These are phyloP conservation scores for Ameiurus melas DNA, from an alignment of 2,113 vertebrate genomes.

Conservation along the genomic window DNA sequence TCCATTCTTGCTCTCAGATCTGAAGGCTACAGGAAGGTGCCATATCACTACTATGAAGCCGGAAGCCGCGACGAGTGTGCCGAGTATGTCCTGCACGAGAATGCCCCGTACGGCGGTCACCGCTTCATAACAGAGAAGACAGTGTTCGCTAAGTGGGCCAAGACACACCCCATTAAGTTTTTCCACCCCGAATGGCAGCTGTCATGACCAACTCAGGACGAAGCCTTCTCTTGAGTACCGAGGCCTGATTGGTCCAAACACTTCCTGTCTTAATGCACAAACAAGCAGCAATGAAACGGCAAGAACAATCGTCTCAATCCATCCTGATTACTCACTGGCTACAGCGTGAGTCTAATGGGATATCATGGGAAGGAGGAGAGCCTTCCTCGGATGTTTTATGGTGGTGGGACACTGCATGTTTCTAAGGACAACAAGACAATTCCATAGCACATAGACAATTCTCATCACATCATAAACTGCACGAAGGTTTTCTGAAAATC, in stretches of 20 bases:
- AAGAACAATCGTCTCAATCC: slow-evolving; percentile 20
- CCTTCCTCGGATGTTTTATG: background rate
- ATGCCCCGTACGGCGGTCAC: slow-evolving; percentile 91
- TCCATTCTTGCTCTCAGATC: slow-evolving; percentile 70
- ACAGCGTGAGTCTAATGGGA: background rate
- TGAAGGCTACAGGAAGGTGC: slow-evolving; percentile 87
- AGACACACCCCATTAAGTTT: slow-evolving; percentile 88
- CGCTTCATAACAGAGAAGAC: slow-evolving; percentile 97
- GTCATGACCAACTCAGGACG: slow-evolving; percentile 74
- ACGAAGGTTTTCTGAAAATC: slow-evolving; percentile 32
- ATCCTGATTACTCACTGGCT: slow-evolving; percentile 23
- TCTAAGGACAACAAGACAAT: slow-evolving; percentile 14
- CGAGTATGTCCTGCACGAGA: slow-evolving; percentile 93
- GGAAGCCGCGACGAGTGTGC: slow-evolving; percentile 91
- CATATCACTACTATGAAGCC: slow-evolving; percentile 95
- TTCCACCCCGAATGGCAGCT: slow-evolving; percentile 90
- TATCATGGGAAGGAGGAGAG: background rate
- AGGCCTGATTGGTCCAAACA: background rate
- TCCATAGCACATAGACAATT: slow-evolving; percentile 8
- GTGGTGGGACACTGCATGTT: slow-evolving; percentile 33
- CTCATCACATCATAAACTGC: slow-evolving; percentile 5
- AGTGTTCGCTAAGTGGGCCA: slow-evolving; percentile 95
- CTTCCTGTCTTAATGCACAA: slow-evolving; percentile 25
- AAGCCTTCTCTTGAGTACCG: slow-evolving; percentile 7
- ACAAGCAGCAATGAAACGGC: slow-evolving; percentile 2